Base-by-base conservation (phyloP, 2,113 vertebrate genomes). In the Limanda limanda region DNA sequence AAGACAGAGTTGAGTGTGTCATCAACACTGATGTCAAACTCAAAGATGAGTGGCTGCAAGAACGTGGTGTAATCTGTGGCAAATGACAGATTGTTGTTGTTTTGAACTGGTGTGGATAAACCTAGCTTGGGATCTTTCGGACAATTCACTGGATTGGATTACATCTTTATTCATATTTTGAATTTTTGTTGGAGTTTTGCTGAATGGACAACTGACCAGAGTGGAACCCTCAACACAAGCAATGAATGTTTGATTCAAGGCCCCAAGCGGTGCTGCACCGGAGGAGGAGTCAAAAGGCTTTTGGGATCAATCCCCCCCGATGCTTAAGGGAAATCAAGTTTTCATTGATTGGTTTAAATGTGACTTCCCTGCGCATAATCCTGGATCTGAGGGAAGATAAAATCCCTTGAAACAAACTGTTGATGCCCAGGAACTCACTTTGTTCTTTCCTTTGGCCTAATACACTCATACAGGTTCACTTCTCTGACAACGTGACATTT, bases 331-430 rank as follows among this genome's bases (percentile, higher is more conserved):
- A 91, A 92, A 92, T 90, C 67, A 74, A 80, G 82, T 88, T 91
- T 85, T 58, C 75, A 91, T 89, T 90, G 91, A 92, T 86, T 88
- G 60, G 54, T 85, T 90, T 87, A 79, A 88, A 91, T 79, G 77
- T 75, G 79, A 87, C 71, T 80, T 76, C 66, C 65, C 71, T 79
- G 71, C 65, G 74, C 76, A 86, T 89, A 90, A 76, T 79, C 68
- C 40, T 70, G 78, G 76, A 87, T 82, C 63, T 77, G 18, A 78
- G 78, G 45, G 66, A 58, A 45, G 31, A 81, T 42, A 52, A 21
- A 62, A 62, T 62, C 66, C 42, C 61, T 57, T 21, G 7, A 20
- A 68, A 42, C 48, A 56, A 68, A 63, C 25, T 63, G 61, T 64
- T 52, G n/a, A 72, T 62, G 52, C 45, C 40, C 24, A 59, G 78